Evolutionary conservation across 1,140 invertebrate genomes (phyloP).

Genomic region (Rhagoletis pomonella): DNA sequence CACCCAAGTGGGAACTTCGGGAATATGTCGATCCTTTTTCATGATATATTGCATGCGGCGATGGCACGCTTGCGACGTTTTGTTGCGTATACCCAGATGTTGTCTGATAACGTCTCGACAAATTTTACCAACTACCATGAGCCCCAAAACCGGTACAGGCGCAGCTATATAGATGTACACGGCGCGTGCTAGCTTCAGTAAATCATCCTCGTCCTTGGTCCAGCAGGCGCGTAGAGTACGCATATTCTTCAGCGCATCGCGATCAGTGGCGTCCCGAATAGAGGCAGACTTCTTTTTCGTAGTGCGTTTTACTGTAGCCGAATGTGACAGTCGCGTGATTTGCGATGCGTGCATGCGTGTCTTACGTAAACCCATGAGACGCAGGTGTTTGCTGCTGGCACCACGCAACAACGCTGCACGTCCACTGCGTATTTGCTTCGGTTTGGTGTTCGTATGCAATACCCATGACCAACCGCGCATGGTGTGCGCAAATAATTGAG

Average conservation of each 20-base stretch:
- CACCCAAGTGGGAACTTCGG: slow-evolving; percentile 68
- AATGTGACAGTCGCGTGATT: slow-evolving; percentile 8
- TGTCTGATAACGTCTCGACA: slow-evolving; percentile 80
- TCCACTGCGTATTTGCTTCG: background rate
- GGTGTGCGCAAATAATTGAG: slow-evolving; percentile 81
- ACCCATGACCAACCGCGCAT: slow-evolving; percentile 80
- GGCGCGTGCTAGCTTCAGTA: slow-evolving; percentile 82
- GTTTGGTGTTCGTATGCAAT: slow-evolving; percentile 63
- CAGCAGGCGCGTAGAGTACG: slow-evolving; percentile 79
- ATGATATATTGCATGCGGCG: slow-evolving; percentile 76
- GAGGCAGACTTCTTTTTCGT: slow-evolving; percentile 59
- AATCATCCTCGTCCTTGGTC: slow-evolving; percentile 79
- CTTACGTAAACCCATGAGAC: slow-evolving; percentile 12
- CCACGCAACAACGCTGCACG: slow-evolving; percentile 17
- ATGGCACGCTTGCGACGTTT: slow-evolving; percentile 83
- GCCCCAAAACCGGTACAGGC: slow-evolving; percentile 74
- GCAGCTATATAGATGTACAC: slow-evolving; percentile 80
- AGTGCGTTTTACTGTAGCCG: background rate
- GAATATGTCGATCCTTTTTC: slow-evolving; percentile 63
- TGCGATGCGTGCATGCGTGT: background rate
- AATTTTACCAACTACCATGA: slow-evolving; percentile 63
- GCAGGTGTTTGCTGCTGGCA: slow-evolving; percentile 3
- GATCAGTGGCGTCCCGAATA: slow-evolving; percentile 81
- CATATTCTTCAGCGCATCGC: slow-evolving; percentile 80
- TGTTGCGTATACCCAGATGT: slow-evolving; percentile 78